Percentiles rank a stretch among this genome's conserved stretches.
Conservation (phyloP, 2,888 invertebrate genomes). For the Sialis lutaria region DNA sequence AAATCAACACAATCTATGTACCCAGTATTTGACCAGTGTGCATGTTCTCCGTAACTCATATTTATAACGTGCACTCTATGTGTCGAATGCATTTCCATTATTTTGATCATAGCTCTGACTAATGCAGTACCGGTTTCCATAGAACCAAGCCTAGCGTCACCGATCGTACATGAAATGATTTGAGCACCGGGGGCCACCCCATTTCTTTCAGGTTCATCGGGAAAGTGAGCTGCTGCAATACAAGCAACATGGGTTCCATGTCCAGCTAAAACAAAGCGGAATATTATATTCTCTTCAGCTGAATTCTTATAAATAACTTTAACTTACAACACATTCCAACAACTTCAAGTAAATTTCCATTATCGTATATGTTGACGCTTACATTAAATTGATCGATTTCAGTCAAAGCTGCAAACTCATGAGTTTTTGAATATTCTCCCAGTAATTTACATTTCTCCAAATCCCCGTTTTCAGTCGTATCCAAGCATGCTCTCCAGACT, state of each 20-base stretch:
- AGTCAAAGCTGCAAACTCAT: slow-evolving; percentile 61
- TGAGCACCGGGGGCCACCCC: slow-evolving; percentile 95
- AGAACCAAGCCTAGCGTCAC: slow-evolving; percentile 78
- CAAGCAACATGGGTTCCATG: slow-evolving; percentile 98
- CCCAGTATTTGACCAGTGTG: slow-evolving; percentile 84
- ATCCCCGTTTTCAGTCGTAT: slow-evolving; percentile 69
- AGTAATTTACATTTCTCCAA: slow-evolving; percentile 58
- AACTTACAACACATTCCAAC: slow-evolving; percentile 86
- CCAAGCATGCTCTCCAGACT: slow-evolving; percentile 77
- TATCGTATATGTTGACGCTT: slow-evolving; percentile 79
- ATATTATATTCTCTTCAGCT: no score
- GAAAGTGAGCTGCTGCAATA: slow-evolving; percentile 84
- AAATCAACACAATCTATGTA: slow-evolving; percentile 24
- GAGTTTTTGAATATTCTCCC: slow-evolving; percentile 64
- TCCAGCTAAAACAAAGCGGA: slow-evolving; percentile 42
- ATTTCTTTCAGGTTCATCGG: slow-evolving; percentile 70
- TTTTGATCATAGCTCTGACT: slow-evolving; percentile 76
- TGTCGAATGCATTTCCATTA: slow-evolving; percentile 49
- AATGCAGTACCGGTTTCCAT: slow-evolving; percentile 97
- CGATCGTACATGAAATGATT: slow-evolving; percentile 80
- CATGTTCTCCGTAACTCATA: slow-evolving; percentile 95
- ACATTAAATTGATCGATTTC: slow-evolving; percentile 68
- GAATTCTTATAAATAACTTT: no score
- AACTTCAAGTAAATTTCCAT: slow-evolving; percentile 80
- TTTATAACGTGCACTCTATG: slow-evolving; percentile 76